Base-by-base conservation (phyloP, 2,888 invertebrate species). In the Cerastoderma edule region DNA sequence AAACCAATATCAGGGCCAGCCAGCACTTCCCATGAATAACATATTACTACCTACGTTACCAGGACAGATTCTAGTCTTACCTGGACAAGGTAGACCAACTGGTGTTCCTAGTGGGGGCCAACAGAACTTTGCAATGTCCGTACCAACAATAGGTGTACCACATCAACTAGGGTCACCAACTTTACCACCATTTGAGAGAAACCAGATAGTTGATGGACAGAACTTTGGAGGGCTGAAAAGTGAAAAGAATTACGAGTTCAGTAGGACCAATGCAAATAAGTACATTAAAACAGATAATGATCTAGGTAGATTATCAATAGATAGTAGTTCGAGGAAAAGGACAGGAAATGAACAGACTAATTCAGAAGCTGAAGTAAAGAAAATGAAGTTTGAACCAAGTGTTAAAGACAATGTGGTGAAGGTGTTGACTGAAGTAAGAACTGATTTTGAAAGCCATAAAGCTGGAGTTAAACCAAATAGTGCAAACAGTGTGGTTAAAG, bases 211-310 rank as follows among this genome's bases (percentile, higher is more conserved):
- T n/a, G n/a, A n/a, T n/a, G n/a, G n/a, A n/a, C n/a, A n/a, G n/a
- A n/a, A n/a, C n/a, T n/a, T n/a, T n/a, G n/a, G 1, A 57, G 57
- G 33, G 24, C 33, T 50, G 27, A 68, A 19, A 46, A 57, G n/a
- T 4, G 46, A 57, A 28, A 35, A 57, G 16, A 69, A 69, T 48
- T 69, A 69, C 33, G 48, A 57, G 24, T 46, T 69, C 2, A 69
- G 69, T 60, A 10, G 28, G 32, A 68, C 27, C 35, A 54, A 64
- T 64, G 72, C 72, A 10, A 75, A 66, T 33, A 67, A 57, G 19
- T 50, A 33, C 1, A 65, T 65, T 8, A 67, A 68, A 39, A 64
- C 69, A n/a, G 54, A 30, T 22, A n/a, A 6, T 19, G 19, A 46
- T 32, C 13, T 16, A 32, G 10, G 8, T 46, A 22, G 27, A 24